Conservation (phyloP, 2,888 invertebrate genomes). For the Habrosyne pyritoides region DNA sequence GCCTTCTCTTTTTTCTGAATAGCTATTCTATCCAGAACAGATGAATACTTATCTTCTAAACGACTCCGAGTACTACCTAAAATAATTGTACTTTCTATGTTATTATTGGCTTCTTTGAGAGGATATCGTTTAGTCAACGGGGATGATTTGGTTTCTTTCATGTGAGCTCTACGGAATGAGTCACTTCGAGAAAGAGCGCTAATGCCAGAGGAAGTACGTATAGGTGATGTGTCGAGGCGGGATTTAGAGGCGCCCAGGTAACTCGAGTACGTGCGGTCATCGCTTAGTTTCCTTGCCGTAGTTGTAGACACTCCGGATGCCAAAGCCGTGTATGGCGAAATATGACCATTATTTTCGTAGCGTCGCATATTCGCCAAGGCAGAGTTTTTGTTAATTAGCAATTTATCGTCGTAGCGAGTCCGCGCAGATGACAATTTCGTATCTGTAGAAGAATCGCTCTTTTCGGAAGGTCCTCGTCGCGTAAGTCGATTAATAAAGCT, state of each 20-base stretch:
- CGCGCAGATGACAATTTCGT: constrained; percentile 60
- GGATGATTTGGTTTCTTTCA: constrained; percentile 74
- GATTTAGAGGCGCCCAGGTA: constrained; percentile 68
- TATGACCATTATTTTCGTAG: constrained; percentile 72
- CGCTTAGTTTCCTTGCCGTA: constrained; percentile 61
- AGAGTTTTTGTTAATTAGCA: constrained; percentile 63
- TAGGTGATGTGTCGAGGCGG: constrained; percentile 70
- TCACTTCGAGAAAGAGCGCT: constrained; percentile 72
- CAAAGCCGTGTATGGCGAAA: constrained; percentile 69
- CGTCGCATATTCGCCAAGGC: constrained; percentile 67
- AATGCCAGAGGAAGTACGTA: constrained; percentile 65
- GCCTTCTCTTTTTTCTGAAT: constrained; percentile 82
- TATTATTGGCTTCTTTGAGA: constrained; percentile 76
- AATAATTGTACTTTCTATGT: constrained; percentile 63
- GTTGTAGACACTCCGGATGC: constrained; percentile 51
- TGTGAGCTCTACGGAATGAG: constrained; percentile 75
- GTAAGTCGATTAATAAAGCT: constrained; percentile 92
- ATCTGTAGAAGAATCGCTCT: constrained; percentile 76
- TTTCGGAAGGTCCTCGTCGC: constrained; percentile 90
- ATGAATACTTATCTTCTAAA: constrained; percentile 91
- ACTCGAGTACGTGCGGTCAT: constrained; percentile 70
- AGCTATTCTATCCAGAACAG: constrained; percentile 88
- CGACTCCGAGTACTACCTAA: constrained; percentile 86
- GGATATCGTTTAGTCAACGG: constrained; percentile 73
- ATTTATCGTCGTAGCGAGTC: constrained; percentile 72